Evolutionary conservation across 2,888 invertebrate species (phyloP).

Genomic region (Scotopteryx bipunctaria): DNA sequence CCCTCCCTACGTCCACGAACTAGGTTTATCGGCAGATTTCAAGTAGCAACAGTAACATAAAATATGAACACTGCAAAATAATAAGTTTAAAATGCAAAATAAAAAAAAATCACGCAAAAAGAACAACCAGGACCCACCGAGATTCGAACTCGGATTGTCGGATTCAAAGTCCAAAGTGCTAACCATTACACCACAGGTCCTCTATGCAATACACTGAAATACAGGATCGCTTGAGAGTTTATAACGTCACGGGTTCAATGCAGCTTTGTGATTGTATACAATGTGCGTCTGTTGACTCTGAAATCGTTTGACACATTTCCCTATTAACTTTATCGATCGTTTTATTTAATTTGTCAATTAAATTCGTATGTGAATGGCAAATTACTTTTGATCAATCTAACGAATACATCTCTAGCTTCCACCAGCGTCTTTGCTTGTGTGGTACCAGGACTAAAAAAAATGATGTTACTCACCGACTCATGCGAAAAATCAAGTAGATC

Average conservation of each 20-base stretch:
- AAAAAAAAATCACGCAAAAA: not conserved
- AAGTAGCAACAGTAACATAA: too few relatives aligned
- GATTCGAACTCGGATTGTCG: slow-evolving; percentile 76
- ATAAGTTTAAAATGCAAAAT: too few relatives aligned
- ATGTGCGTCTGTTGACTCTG: not conserved
- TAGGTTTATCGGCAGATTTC: too few relatives aligned
- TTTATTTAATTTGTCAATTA: not conserved
- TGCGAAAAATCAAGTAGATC: too few relatives aligned
- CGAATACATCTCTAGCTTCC: too few relatives aligned
- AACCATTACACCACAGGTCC: slow-evolving; percentile 79
- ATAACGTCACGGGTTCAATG: slow-evolving; percentile 7
- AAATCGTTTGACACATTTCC: slow-evolving; percentile 1
- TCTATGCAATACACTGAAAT: slow-evolving; percentile 11
- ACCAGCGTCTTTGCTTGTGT: too few relatives aligned
- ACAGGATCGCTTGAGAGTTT: not conserved
- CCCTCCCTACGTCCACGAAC: too few relatives aligned
- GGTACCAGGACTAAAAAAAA: too few relatives aligned
- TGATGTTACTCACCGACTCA: too few relatives aligned
- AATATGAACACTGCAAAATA: too few relatives aligned
- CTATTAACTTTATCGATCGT: not conserved
- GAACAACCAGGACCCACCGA: slow-evolving; percentile 66
- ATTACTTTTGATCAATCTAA: too few relatives aligned
- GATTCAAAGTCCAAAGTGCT: slow-evolving; percentile 81
- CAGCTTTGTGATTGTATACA: slow-evolving; percentile 1
- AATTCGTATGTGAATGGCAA: too few relatives aligned